These are phyloP conservation scores for Cheilosia variabilis DNA, from an alignment of 2,888 invertebrate genomes.

Conservation along the genomic window DNA sequence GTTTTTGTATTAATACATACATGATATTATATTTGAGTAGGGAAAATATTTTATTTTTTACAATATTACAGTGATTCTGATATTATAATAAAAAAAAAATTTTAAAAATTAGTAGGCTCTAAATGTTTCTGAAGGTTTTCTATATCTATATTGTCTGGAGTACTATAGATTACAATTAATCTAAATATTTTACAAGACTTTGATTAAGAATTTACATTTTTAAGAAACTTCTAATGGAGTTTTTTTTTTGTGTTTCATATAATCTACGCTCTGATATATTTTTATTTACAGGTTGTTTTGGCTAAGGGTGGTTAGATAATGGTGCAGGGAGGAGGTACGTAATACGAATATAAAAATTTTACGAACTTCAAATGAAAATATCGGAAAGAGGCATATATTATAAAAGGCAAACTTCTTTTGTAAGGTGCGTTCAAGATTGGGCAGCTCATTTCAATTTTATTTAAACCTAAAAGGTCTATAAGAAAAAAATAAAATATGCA, in stretches of 20 bases:
- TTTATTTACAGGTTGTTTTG: slow-evolving; percentile 21
- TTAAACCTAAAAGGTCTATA: no score
- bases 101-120: neutral
- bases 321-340: neutral
- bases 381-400: no score
- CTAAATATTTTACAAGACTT: slow-evolving; percentile 52
- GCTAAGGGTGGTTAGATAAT: slow-evolving; percentile 21
- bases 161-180: slow-evolving; percentile 24
- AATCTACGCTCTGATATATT: slow-evolving; percentile 23
- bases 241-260: slow-evolving; percentile 17
- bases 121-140: slow-evolving; percentile 21
- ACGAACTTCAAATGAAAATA: no score
- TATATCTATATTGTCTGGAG: slow-evolving; percentile 47
- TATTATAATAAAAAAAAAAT: neutral
- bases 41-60: slow-evolving; percentile 21
- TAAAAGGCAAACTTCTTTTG: no score
- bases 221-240: neutral
- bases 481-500: no score
- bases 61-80: neutral
- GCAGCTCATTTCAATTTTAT: no score
- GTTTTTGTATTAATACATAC: slow-evolving; percentile 1
- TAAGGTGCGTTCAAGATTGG: no score
- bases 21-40: neutral
- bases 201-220: slow-evolving; percentile 43
- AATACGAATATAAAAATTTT: neutral